A percentile compares a stretch with the other conserved stretches of the same genome.
Evolutionary conservation across 2,888 invertebrate species (phyloP).

Genomic region (Bombylius major): DNA sequence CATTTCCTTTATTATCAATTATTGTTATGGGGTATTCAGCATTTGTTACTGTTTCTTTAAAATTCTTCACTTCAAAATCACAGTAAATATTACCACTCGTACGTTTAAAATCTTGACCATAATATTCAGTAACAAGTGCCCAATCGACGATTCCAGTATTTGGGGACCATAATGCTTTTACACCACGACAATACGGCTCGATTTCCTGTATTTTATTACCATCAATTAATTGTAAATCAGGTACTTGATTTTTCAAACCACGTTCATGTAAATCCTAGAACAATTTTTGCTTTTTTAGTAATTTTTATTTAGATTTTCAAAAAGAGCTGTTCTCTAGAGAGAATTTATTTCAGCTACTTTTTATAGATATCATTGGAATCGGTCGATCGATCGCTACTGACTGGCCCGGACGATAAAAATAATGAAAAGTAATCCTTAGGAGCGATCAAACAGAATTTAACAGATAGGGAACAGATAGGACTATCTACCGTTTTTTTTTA

Average conservation of each 20-base stretch:
- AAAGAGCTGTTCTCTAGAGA: no score
- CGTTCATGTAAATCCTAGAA: conserved; percentile 56
- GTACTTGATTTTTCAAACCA: conserved; percentile 73
- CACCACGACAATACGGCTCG: conserved; percentile 81
- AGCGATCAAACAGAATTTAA: no score
- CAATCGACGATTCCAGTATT: conserved; percentile 95
- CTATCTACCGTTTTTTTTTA: no score
- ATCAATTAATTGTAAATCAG: conserved; percentile 67
- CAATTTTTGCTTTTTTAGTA: no score
- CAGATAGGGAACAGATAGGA: no score
- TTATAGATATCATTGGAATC: no score
- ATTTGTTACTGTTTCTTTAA: conserved; percentile 45
- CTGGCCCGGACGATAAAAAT: no score
- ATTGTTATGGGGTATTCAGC: conserved; percentile 50
- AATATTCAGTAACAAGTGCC: conserved; percentile 67
- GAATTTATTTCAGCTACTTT: no score
- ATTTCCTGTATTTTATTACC: conserved; percentile 60
- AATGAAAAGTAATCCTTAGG: no score
- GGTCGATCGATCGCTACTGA: no score
- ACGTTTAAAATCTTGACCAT: conserved; percentile 67
- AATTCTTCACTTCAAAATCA: conserved; percentile 64
- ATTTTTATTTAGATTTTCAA: no score
- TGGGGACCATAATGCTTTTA: conserved; percentile 91
- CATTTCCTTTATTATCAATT: conserved; percentile 35
- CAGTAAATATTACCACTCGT: conserved; percentile 63